phyloP scores from a whole-genome alignment of 1,140 invertebrate species.

The Teleopsis dalmanni region DNA sequence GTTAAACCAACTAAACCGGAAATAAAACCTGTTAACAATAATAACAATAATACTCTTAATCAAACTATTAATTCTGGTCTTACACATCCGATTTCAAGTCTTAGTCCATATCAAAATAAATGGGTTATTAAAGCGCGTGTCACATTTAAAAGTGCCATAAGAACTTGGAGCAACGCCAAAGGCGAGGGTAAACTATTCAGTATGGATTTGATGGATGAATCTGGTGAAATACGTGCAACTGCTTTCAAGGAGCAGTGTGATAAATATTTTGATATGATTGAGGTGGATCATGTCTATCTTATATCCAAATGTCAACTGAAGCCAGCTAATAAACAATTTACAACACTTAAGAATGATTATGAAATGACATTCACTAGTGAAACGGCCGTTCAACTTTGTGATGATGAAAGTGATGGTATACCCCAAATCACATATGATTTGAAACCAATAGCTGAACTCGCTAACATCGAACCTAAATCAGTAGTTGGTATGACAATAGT shows the following conservation, averaged over 20 bases:
- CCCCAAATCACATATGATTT: slow-evolving; percentile 82
- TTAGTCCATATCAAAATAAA: slow-evolving; percentile 87
- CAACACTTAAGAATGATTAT: slow-evolving; percentile 83
- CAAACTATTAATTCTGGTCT: slow-evolving; percentile 41
- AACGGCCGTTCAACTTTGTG: slow-evolving; percentile 65
- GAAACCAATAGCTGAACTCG: slow-evolving; percentile 67
- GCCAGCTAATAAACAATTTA: slow-evolving; percentile 86
- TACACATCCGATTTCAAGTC: slow-evolving; percentile 63
- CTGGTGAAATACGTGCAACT: slow-evolving; percentile 90
- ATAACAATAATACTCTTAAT: slow-evolving; percentile 22
- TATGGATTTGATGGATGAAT: slow-evolving; percentile 87
- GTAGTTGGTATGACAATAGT: slow-evolving; percentile 55
- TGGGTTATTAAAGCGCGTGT: slow-evolving; percentile 92
- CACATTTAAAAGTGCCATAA: slow-evolving; percentile 71
- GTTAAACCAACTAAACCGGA: slow-evolving; percentile 19
- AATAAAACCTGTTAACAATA: slow-evolving; percentile 22
- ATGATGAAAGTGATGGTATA: slow-evolving; percentile 52
- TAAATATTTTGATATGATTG: slow-evolving; percentile 82
- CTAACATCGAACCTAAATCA: slow-evolving; percentile 56
- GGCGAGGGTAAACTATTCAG: slow-evolving; percentile 93
- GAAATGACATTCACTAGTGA: slow-evolving; percentile 88
- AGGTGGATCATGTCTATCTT: slow-evolving; percentile 82
- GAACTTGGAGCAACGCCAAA: slow-evolving; percentile 82
- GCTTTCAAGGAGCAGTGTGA: slow-evolving; percentile 87
- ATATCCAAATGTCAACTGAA: slow-evolving; percentile 77